Evolutionary conservation across 2,113 vertebrate genomes (phyloP).

Genomic region (Myrmecophaga tridactyla): DNA sequence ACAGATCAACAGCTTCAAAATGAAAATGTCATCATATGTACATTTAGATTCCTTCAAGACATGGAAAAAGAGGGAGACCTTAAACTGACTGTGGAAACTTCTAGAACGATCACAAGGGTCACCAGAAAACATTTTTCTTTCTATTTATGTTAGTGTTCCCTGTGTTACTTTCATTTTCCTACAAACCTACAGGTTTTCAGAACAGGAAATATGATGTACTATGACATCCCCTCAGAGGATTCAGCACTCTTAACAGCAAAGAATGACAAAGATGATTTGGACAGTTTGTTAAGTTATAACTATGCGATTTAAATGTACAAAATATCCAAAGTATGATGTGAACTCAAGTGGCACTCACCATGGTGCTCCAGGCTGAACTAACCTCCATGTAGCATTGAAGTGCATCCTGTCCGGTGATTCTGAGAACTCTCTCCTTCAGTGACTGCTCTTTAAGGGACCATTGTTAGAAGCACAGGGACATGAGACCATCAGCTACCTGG

Average conservation of each 20-base stretch:
- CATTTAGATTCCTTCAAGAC: slow-evolving; percentile 39
- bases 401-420: slow-evolving; percentile 75
- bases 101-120: slow-evolving; percentile 19
- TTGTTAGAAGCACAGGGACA: not conserved
- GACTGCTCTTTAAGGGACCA: slow-evolving; percentile 43
- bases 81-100: slow-evolving; percentile 2
- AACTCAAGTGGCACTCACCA: slow-evolving; percentile 80
- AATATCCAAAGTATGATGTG: slow-evolving; percentile 81
- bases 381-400: slow-evolving; percentile 81
- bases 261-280: slow-evolving; percentile 40
- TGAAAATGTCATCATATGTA: slow-evolving; percentile 37
- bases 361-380: slow-evolving; percentile 73
- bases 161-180: slow-evolving; percentile 1
- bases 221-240: not conserved
- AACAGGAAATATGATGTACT: slow-evolving; percentile 47
- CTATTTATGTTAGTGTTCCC: not conserved
- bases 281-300: slow-evolving; percentile 25
- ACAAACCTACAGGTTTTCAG: slow-evolving; percentile 42
- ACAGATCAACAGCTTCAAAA: slow-evolving; percentile 49
- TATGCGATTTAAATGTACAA: slow-evolving; percentile 73
- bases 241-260: slow-evolving; percentile 47
- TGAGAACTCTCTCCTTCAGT: slow-evolving; percentile 52
- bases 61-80: not conserved
- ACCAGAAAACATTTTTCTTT: slow-evolving; percentile 63
- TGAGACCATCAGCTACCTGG: not conserved